Base-by-base conservation (phyloP, 2,888 invertebrate genomes). In the Fragum whitleyi region DNA sequence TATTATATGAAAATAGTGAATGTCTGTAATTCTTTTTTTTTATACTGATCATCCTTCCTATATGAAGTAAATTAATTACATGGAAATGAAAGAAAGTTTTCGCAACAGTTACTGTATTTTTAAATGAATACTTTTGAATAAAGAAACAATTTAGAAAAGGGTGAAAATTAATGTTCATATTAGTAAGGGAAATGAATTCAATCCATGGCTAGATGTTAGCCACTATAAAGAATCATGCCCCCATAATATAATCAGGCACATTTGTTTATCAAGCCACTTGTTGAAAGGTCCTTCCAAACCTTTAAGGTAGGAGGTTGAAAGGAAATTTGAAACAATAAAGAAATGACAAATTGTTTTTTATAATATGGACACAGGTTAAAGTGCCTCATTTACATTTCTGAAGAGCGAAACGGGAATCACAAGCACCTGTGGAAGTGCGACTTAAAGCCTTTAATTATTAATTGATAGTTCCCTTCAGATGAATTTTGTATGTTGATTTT, bases 291-390 rank as follows among this genome's bases (percentile, higher is more conserved):
- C 26, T 14, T 14, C 2, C 5, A 16, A 47, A 47, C 47, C 47
- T 47, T 14, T n/a, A 47, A 47, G 16, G 47, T 47, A 3, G 47
- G 16, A 26, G 11, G 16, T 57, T 57, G 26, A 57, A 57, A 57
- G 57, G 28, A 57, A 47, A 26, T 28, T 28, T 9, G 57, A 23
- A 57, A 57, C 57, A 57, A 57, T 57, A 57, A 57, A 57, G 57
- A 57, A 57, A 28, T 57, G 57, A 57, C 57, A 57, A 57, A 57
- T 57, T 57, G 57, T 23, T 57, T 57, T 57, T 1, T 57, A 57
- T 14, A 57, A 23, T 23, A 26, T 28, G 26, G 26, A 57, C 57
- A 57, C 16, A 57, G 57, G 7, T 26, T 23, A 19, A 57, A 28
- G 28, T 14, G 26, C 14, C 28, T 16, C 19, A 28, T 57, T 57